These are phyloP conservation scores for Ferdinandea cuprea DNA, from an alignment of 2,888 invertebrate species.

Conservation along the genomic window DNA sequence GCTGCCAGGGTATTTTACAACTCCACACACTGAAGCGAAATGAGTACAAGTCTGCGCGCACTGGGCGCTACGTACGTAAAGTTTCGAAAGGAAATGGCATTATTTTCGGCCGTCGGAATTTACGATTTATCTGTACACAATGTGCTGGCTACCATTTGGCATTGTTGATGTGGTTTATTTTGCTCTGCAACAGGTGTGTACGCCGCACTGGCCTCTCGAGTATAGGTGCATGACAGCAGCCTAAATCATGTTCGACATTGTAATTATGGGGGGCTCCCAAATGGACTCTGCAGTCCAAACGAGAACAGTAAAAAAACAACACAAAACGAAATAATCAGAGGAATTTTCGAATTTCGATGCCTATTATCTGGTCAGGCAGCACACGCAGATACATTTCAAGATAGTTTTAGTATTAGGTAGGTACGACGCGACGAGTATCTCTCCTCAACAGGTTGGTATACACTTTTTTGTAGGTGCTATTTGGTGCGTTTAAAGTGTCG, in stretches of 20 bases:
- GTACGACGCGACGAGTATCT: constrained; percentile 18
- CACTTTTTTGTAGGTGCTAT: constrained; percentile 19
- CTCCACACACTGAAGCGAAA: constrained; percentile 11
- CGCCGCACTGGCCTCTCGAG: constrained; percentile 46
- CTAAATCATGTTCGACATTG: constrained; percentile 75
- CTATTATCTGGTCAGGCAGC: constrained; percentile 62
- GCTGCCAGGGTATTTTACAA: constrained; percentile 50
- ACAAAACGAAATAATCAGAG: constrained; percentile 52
- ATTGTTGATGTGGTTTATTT: constrained; percentile 11
- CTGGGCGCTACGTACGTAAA: constrained; percentile 12
- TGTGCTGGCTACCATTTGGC: constrained; percentile 33
- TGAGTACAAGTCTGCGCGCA: background rate
- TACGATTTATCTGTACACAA: constrained; percentile 66
- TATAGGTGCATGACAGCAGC: constrained; percentile 70
- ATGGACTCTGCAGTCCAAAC: constrained; percentile 27
- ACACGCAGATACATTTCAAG: constrained; percentile 55
- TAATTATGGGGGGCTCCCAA: constrained; percentile 72
- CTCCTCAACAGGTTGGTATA: constrained; percentile 61
- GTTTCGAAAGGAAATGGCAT: constrained; percentile 74
- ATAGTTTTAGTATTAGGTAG: constrained; percentile 28
- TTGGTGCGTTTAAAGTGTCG: constrained; percentile 68
- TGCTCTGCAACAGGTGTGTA: constrained; percentile 64
- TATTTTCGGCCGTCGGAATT: constrained; percentile 74
- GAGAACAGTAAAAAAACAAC: constrained; percentile 29
- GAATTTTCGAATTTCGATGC: constrained; percentile 72